Evolutionary conservation across 2,888 invertebrate genomes (phyloP).

Genomic region (Mayetiola destructor): DNA sequence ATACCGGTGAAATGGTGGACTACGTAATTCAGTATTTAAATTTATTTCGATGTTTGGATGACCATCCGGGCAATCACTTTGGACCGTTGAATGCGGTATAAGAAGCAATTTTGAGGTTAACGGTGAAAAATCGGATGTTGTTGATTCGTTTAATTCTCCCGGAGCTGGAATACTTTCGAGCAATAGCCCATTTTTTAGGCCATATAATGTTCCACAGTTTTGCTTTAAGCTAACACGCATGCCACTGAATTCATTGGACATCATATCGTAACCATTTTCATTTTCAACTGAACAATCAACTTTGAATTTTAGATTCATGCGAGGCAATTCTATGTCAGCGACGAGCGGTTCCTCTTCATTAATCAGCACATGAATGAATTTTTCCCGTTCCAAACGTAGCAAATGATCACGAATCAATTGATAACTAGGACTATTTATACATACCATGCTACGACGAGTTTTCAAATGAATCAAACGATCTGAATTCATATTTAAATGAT

Average conservation of each 20-base stretch:
- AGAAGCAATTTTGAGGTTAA: too few relatives aligned
- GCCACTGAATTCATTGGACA: not conserved
- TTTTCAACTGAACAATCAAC: not conserved
- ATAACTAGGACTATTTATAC: not conserved
- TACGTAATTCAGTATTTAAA: not conserved
- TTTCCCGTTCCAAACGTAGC: not conserved
- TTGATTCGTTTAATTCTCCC: not conserved
- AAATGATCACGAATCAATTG: not conserved
- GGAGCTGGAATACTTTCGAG: not conserved
- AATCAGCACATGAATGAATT: slow-evolving; percentile 9
- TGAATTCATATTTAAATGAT: not conserved
- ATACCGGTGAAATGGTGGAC: not conserved
- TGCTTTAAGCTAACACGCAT: not conserved
- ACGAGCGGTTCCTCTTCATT: not conserved
- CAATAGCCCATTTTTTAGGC: not conserved
- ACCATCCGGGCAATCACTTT: not conserved
- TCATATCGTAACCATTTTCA: not conserved
- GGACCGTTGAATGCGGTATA: not conserved
- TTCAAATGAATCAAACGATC: not conserved
- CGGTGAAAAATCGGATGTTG: too few relatives aligned
- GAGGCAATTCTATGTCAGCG: not conserved
- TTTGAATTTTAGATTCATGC: slow-evolving; percentile 5
- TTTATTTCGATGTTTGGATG: not conserved
- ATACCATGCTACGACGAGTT: not conserved
- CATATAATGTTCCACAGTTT: slow-evolving; percentile 1